Conservation (phyloP, 2,113 vertebrate species). For the Falcunculus frontatus region DNA sequence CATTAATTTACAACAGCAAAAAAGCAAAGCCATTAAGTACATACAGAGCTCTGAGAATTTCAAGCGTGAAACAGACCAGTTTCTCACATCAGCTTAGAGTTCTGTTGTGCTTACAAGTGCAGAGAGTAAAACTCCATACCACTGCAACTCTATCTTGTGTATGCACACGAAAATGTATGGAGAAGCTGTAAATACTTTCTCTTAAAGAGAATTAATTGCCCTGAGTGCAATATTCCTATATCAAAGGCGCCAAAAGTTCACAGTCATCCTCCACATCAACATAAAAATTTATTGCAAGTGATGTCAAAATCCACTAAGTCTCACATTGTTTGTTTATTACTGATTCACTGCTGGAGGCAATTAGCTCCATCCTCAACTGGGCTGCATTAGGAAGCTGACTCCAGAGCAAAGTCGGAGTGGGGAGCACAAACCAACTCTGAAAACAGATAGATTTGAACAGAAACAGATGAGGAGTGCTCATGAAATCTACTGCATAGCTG, state of each 20-base stretch:
- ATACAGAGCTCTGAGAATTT: not conserved
- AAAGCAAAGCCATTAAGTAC: not conserved
- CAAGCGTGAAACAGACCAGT: not conserved
- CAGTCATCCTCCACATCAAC: not conserved
- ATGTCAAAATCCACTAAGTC: slow-evolving; percentile 19
- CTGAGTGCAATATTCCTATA: not conserved
- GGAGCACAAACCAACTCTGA: not conserved
- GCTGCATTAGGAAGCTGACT: not conserved
- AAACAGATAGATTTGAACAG: not conserved
- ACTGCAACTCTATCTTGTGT: not conserved
- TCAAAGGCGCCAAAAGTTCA: not conserved
- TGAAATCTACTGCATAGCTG: not conserved
- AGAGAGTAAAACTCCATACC: not conserved
- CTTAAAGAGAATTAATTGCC: not conserved
- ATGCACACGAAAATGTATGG: not conserved
- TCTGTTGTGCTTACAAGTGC: not conserved
- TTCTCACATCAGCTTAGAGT: not conserved
- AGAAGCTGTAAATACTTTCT: not conserved
- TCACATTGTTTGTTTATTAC: not conserved
- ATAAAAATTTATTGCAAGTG: not conserved
- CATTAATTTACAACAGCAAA: not conserved
- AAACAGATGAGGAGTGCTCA: not conserved
- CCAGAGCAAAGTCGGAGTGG: not conserved
- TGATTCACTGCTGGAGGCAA: not conserved
- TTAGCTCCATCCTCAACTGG: not conserved